These are phyloP conservation scores for Hemitrygon akajei DNA, from an alignment of 2,797 vertebrate genomes.

Conservation along the genomic window DNA sequence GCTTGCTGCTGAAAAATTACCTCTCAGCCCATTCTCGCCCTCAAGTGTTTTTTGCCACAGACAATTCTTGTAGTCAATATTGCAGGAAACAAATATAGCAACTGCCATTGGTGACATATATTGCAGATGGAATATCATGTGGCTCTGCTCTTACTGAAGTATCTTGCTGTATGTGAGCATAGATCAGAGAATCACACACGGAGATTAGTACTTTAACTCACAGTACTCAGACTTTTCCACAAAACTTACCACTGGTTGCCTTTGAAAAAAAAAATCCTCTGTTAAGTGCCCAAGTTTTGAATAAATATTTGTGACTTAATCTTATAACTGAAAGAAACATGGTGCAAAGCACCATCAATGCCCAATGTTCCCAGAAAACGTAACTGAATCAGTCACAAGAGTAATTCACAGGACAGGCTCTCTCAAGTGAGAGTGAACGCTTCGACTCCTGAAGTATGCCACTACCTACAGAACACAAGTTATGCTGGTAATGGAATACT, in stretches of 20 bases:
- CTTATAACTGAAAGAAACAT: not conserved
- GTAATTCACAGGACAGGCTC: too few species aligned
- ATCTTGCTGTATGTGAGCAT: too few species aligned
- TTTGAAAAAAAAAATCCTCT: not conserved
- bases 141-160: not conserved
- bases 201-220: not conserved
- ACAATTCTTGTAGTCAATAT: not conserved
- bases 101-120: too few species aligned
- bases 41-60: not conserved
- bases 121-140: not conserved
- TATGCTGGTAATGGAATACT: too few species aligned
- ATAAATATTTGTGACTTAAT: not conserved
- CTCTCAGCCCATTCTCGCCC: not conserved
- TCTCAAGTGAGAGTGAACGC: too few species aligned
- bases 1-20: not conserved
- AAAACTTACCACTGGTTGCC: not conserved
- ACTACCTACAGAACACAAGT: too few species aligned
- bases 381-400: too few species aligned
- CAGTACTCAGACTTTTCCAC: not conserved
- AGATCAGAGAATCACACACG: not conserved
- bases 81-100: not conserved
- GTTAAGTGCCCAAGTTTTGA: not conserved
- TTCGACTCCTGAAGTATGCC: too few species aligned
- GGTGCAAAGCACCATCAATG: too few species aligned
- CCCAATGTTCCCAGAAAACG: too few species aligned